Evolutionary conservation across 2,888 invertebrate genomes (phyloP).

Genomic region (Odontocolon sp.): DNA sequence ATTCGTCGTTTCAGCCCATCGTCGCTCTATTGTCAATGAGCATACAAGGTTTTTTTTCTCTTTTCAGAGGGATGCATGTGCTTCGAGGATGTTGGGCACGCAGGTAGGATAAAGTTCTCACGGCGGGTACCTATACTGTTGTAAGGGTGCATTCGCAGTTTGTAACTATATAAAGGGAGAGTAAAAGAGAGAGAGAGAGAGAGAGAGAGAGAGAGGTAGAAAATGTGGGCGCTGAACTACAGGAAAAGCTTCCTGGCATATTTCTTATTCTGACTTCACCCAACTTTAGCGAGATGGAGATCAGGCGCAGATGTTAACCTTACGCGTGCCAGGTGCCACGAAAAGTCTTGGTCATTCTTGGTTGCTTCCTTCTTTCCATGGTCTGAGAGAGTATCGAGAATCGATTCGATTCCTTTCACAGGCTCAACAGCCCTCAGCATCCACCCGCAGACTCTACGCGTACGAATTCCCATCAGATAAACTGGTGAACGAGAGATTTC

Average conservation of each 20-base stretch:
- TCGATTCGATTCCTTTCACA: constrained; percentile 53
- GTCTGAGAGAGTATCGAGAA: constrained; percentile 39
- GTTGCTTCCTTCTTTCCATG: background rate
- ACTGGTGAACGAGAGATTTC: constrained; percentile 41
- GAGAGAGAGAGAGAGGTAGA: background rate
- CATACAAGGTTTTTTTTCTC: constrained; percentile 2
- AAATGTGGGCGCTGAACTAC: constrained; percentile 11
- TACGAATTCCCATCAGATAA: constrained; percentile 52
- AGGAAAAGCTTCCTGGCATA: constrained; percentile 9
- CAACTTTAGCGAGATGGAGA: constrained; percentile 29
- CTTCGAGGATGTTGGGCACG: constrained; percentile 1
- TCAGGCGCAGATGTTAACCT: constrained; percentile 56
- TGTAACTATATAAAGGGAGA: no score
- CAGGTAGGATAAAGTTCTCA: constrained; percentile 64
- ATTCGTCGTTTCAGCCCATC: constrained; percentile 34
- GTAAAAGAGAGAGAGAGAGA: no score
- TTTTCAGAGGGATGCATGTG: constrained; percentile 30
- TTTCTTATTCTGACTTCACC: background rate
- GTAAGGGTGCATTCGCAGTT: no score
- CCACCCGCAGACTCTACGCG: constrained; percentile 26
- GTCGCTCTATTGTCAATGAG: constrained; percentile 40
- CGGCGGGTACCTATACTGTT: constrained; percentile 27
- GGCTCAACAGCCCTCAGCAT: background rate
- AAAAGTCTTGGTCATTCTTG: constrained; percentile 22
- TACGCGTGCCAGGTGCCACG: constrained; percentile 62